phyloP scores from a whole-genome alignment of 2,797 vertebrate species.

The Pangasius larnaudii region DNA sequence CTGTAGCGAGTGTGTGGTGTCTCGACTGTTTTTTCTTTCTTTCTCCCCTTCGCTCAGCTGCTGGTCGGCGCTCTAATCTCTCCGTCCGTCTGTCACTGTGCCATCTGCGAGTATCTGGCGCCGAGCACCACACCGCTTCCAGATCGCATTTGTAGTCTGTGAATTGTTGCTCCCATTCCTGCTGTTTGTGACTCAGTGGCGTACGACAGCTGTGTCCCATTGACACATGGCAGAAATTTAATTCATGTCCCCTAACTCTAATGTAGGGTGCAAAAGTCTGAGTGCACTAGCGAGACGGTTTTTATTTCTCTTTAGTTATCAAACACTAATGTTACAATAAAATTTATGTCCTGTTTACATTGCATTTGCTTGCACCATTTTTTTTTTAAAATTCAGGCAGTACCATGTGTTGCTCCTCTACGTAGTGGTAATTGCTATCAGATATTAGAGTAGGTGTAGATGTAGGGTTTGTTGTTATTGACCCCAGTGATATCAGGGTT shows the following conservation, averaged over 20 bases:
- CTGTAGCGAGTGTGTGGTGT: not conserved
- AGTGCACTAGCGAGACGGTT: not conserved
- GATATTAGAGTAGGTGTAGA: not conserved
- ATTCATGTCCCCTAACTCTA: not conserved
- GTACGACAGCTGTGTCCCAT: constrained; percentile 20
- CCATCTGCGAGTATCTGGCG: constrained; percentile 30
- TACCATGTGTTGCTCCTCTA: not conserved
- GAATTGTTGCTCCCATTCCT: constrained; percentile 36
- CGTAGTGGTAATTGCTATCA: not conserved
- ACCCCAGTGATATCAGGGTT: not conserved
- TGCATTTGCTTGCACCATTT: not conserved
- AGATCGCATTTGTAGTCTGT: constrained; percentile 35
- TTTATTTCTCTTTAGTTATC: constrained; percentile 1
- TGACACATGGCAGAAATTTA: constrained; percentile 16
- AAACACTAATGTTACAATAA: not conserved
- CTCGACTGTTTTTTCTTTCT: not conserved
- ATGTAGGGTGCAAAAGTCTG: not conserved
- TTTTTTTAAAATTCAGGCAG: not conserved
- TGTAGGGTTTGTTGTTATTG: not conserved
- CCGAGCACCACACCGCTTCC: constrained; percentile 8
- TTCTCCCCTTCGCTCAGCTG: not conserved
- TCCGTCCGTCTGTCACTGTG: constrained; percentile 23
- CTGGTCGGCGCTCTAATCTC: constrained; percentile 23
- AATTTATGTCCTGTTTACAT: not conserved
- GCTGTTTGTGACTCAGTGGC: constrained; percentile 30